Evolutionary conservation across 2,113 vertebrate species (phyloP), one percentile per base, ranked within the genome.

Genomic region (Nothobranchius furzeri): DNA sequence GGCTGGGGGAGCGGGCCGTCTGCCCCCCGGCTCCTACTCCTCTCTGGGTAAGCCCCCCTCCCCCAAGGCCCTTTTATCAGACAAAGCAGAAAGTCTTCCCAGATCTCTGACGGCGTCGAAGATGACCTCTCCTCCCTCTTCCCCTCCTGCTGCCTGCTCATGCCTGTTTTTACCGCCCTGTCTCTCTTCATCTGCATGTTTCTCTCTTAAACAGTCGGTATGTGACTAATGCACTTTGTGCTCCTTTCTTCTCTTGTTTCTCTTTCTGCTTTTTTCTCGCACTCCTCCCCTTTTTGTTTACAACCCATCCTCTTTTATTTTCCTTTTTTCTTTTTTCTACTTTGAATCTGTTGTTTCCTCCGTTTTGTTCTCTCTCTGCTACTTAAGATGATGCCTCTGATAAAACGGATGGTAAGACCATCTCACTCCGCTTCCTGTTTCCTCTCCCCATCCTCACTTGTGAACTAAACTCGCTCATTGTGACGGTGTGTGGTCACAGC

Each of bases 321-420:
- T 1, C 90, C 72, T 45, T 25, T 49, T 30, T 87, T 84, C 91
- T 85, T 85, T 82, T 92, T 24, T 45, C 12, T 14, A 51, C 10
- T 42, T 42, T 91, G 92, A 90, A 61, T 51, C 64, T 47, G 30
- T 51, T 8, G 59, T 63, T 91, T 61, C 17, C 85, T 72, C 45
- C 48, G 89, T 88, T 86, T 53, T 92, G 52, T 53, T 47, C 90
- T 85, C 84, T 93, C 62, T 82, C 45, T 94, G 93, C 93, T 91
- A 87, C 94, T 94, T 95, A 96, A 98, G 97, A 98, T 94, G 96
- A 97, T 92, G 93, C 96, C 93, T 95, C 96, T 95, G 97, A 98
- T 94, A 98, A 96, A 94, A 93, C 92, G 92, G 97, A 99, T 94
- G 97, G 97, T 99, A 99, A 99, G 96, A 94, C 92, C 91, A 88